Percentiles rank a stretch among this genome's conserved stretches.
Evolutionary conservation across 2,797 vertebrate species (phyloP).

Genomic region (Somateria mollissima): DNA sequence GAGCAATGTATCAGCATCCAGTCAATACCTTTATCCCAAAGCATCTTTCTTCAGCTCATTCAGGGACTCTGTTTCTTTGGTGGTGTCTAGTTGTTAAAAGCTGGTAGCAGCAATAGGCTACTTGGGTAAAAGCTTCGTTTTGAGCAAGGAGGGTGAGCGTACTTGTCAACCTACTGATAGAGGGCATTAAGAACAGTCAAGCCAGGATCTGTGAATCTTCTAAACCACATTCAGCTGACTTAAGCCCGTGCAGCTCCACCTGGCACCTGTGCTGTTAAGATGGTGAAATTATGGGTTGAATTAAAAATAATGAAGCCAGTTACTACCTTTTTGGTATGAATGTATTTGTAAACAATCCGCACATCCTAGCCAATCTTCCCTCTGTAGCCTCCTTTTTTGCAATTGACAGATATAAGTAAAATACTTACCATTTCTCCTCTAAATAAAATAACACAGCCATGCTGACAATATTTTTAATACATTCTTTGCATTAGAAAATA

Average conservation of each 20-base stretch:
- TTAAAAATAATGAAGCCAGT: not conserved
- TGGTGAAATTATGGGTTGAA: not conserved
- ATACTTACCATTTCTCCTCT: not conserved
- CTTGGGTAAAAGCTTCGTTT: not conserved
- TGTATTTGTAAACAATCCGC: not conserved
- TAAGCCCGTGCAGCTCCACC: not conserved
- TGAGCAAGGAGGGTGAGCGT: not conserved
- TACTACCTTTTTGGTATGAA: not conserved
- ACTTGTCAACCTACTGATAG: not conserved
- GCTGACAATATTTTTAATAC: not conserved
- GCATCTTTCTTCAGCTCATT: not conserved
- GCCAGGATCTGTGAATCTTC: not conserved
- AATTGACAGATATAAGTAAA: not conserved
- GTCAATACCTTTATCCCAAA: not conserved
- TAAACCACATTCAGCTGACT: not conserved
- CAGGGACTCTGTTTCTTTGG: not conserved
- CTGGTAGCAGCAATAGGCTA: not conserved
- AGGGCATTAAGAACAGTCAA: not conserved
- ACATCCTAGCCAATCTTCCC: not conserved
- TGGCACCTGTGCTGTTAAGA: not conserved
- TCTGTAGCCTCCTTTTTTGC: not conserved
- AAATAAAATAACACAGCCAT: not conserved
- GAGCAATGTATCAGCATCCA: not conserved
- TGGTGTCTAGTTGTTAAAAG: not conserved
- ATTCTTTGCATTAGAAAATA: accelerated